Evolutionary conservation across 2,797 vertebrate genomes (phyloP).

Genomic region (Myotis planiceps): DNA sequence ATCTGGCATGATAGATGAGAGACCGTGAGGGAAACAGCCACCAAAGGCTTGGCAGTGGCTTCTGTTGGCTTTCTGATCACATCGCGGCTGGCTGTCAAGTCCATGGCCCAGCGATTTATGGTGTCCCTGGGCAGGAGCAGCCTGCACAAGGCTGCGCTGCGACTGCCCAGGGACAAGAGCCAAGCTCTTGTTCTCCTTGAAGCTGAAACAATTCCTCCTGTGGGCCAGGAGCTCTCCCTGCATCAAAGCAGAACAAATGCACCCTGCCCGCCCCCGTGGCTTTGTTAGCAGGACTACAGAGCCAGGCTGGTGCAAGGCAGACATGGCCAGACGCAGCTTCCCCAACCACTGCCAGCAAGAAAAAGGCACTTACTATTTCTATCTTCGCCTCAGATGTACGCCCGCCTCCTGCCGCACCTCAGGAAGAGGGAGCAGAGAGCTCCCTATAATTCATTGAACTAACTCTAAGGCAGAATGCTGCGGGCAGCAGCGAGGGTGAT

Average conservation of each 20-base stretch:
- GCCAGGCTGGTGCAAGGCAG: neutral
- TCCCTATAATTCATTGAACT: neutral
- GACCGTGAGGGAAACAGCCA: neutral
- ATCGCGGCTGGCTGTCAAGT: slow-evolving; percentile 62
- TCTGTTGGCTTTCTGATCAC: slow-evolving; percentile 71
- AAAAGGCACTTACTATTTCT: neutral
- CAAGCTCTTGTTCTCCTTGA: slow-evolving; percentile 56
- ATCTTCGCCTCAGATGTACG: neutral
- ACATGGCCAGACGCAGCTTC: neutral
- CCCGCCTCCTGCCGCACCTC: neutral
- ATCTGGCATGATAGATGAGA: slow-evolving; percentile 48
- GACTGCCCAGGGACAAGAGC: neutral
- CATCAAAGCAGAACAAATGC: neutral
- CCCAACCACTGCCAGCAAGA: neutral
- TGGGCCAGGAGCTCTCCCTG: neutral
- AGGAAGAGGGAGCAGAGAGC: neutral
- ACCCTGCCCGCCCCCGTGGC: neutral
- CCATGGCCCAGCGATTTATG: slow-evolving; percentile 63
- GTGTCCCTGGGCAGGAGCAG: slow-evolving; percentile 39
- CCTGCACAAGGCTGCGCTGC: neutral
- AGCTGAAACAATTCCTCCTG: neutral
- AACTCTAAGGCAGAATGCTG: neutral
- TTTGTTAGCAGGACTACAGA: neutral
- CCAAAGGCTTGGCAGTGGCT: neutral
- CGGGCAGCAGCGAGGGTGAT: neutral